A percentile compares a stretch with the other conserved stretches of the same genome.
Evolutionary conservation across 2,113 vertebrate species (phyloP).

Genomic region (Prunella fulvescens): DNA sequence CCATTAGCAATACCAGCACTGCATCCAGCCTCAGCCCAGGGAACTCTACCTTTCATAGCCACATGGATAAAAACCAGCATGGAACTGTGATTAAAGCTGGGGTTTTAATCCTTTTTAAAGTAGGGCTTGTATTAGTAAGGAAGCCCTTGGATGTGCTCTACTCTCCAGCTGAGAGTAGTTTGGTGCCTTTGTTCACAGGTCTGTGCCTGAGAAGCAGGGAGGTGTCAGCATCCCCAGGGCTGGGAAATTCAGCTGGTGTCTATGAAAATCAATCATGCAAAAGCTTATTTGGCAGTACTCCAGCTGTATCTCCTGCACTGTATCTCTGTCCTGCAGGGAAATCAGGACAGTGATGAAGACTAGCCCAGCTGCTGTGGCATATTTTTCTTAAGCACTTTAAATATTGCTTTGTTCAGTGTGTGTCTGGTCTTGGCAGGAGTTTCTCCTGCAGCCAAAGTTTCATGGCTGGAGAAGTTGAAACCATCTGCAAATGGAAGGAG

Average conservation of each 20-base stretch:
- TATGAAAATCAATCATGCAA: neutral
- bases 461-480: neutral
- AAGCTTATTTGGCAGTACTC: neutral
- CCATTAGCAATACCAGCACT: neutral
- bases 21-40: fast-evolving
- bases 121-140: neutral
- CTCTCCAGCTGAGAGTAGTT: neutral
- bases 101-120: neutral
- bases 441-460: neutral
- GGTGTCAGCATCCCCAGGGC: neutral
- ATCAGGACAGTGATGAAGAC: neutral
- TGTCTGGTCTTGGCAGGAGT: neutral
- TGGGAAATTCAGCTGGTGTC: neutral
- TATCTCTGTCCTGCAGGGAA: neutral
- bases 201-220: neutral
- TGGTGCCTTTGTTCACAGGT: neutral
- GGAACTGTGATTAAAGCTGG: neutral
- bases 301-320: neutral
- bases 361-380: neutral
- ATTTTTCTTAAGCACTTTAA: neutral
- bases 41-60: neutral
- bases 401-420: neutral
- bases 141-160: neutral
- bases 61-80: neutral
- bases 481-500: neutral